Evolutionary conservation across 2,797 vertebrate genomes (phyloP), one percentile per base, ranked within the genome.

Genomic region (Malacoctenus gilli): DNA sequence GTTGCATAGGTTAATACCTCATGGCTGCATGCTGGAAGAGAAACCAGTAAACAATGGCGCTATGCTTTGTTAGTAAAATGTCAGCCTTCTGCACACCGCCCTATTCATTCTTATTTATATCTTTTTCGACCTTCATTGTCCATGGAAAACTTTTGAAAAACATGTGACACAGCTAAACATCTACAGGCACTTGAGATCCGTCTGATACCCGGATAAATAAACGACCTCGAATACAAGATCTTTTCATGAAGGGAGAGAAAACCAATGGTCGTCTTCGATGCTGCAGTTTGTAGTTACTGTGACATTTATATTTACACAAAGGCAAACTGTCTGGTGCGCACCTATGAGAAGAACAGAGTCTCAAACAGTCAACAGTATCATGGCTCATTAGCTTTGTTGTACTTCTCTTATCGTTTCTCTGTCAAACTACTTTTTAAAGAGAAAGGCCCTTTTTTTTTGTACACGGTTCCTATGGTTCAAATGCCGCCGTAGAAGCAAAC

Each of bases 301-400:
- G 35, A 34, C 35, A 47, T 31, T 20, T 19, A 11, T 14, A 52
- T 44, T 52, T 51, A 28, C 38, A 15, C 31, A 55, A 23, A 4
- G 43, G 30, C 38, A 40, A 40, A 13, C 19, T 21, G 19, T 55
- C 39, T 43, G 13, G 1, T 42, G 14, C 34, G 11, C 2, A 18
- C 3, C n/a, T 23, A 15, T 19, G 42, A 34, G 42, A 10, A 20
- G 12, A n/a, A n/a, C 8, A 23, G 43, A 18, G 11, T 34, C 46
- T 31, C 6, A 49, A 59, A 49, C 20, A 49, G 42, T 25, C 7
- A 8, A 39, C 10, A 6, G 13, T 13, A 35, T 41, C 16, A 38
- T 16, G 10, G 21, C 37, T 49, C 21, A 50, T 59, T 42, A 42
- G 35, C 30, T 41, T 40, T 15, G 46, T n/a, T 34, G 30, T 12